A percentile compares a stretch with the other conserved stretches of the same genome.
Evolutionary conservation across 1,140 invertebrate genomes (phyloP).

Genomic region (Caenorhabditis latens): DNA sequence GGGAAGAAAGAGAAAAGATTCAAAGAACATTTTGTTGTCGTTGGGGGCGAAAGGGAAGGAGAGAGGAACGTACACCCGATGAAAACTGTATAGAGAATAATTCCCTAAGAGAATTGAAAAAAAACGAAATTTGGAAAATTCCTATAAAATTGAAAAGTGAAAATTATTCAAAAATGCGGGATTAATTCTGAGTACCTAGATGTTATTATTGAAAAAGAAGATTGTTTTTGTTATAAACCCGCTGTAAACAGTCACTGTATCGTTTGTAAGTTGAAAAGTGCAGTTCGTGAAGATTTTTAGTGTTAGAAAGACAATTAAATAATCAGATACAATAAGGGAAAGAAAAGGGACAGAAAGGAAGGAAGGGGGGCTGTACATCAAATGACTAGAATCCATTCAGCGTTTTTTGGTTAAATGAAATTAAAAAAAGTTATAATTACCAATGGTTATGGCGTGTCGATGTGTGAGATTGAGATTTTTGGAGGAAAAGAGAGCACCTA

Average conservation of each 20-base stretch:
- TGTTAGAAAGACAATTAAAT: constrained; percentile 49
- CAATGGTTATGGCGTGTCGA: constrained; percentile 40
- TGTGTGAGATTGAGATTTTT: constrained; percentile 47
- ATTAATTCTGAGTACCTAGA: constrained; percentile 28
- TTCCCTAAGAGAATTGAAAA: constrained; percentile 29
- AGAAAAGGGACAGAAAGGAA: background rate
- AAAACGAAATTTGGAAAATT: constrained; percentile 27
- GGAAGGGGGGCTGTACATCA: constrained; percentile 36
- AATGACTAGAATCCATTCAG: constrained; percentile 52
- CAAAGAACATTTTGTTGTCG: background rate
- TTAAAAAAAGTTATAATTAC: background rate
- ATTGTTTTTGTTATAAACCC: background rate
- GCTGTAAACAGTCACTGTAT: constrained; percentile 43
- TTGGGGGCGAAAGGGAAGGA: constrained; percentile 14
- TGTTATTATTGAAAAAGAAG: background rate
- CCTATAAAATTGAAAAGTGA: constrained; percentile 26
- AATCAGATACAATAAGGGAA: background rate
- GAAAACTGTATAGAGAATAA: constrained; percentile 24
- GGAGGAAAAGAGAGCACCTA: constrained; percentile 20
- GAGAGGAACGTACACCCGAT: constrained; percentile 29
- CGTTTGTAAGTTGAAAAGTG: constrained; percentile 25
- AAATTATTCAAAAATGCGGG: background rate
- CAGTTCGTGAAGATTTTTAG: constrained; percentile 1
- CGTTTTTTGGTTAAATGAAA: background rate
- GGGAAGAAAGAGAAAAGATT: background rate